Conservation (phyloP, 2,113 vertebrate genomes). For the Muntiacus reevesi region DNA sequence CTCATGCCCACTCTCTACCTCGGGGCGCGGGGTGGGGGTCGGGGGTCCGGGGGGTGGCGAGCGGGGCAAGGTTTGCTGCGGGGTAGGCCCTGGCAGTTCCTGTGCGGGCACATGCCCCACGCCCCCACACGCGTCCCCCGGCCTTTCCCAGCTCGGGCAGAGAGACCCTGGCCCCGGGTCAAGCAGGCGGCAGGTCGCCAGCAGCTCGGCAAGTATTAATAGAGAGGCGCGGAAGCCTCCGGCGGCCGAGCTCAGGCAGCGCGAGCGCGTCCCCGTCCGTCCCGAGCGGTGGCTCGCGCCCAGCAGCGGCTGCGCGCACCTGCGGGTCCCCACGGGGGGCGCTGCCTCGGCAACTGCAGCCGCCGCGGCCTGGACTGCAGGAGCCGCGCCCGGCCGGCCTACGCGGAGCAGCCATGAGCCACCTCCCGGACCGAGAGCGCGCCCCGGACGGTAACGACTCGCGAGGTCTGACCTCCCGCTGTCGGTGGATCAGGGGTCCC, state of each 20-base stretch:
- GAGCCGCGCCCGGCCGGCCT: not conserved
- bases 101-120: too few relatives aligned
- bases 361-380: not conserved
- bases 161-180: not conserved
- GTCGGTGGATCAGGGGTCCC: not conserved
- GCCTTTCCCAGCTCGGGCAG: not conserved
- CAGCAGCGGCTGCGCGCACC: not conserved
- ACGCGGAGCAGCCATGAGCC: conserved; percentile 21
- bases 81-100: not conserved
- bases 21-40: not conserved
- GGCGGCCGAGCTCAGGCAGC: not conserved
- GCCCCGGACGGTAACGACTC: conserved; percentile 36
- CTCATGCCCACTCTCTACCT: too few relatives aligned
- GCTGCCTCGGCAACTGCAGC: conserved; percentile 14
- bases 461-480: not conserved
- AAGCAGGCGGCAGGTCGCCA: not conserved
- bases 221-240: not conserved
- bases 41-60: not conserved
- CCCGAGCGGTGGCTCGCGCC: not conserved
- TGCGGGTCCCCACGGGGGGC: not conserved
- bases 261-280: not conserved
- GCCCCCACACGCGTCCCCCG: not conserved
- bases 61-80: not conserved
- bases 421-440: not conserved
- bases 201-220: conserved; percentile 52